Evolutionary conservation across 2,797 vertebrate genomes (phyloP).

Genomic region (Tokudaia muenninki): DNA sequence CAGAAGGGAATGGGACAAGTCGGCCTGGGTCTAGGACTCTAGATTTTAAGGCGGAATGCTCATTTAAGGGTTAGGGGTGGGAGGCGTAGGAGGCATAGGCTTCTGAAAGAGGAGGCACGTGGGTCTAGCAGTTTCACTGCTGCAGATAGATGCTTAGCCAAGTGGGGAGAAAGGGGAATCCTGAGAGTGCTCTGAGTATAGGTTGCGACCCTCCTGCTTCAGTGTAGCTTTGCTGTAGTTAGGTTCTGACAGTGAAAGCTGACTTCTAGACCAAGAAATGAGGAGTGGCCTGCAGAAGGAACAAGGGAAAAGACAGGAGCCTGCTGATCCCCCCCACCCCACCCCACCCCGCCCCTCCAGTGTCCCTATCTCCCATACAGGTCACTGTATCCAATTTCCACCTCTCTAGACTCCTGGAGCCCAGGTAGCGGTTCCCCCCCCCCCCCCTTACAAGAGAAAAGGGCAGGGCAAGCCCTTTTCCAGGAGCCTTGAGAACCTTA

Average conservation of each 20-base stretch:
- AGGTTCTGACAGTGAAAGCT: conserved; percentile 70
- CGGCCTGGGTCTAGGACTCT: not conserved
- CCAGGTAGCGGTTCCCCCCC: no score
- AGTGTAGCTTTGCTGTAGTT: conserved; percentile 51
- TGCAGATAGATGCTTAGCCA: conserved; percentile 11
- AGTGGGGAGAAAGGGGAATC: not conserved
- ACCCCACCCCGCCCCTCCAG: not conserved
- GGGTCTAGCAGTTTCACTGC: not conserved
- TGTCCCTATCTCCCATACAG: not conserved
- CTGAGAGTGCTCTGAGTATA: not conserved
- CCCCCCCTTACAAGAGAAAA: not conserved
- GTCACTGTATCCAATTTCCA: not conserved
- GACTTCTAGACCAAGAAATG: conserved; percentile 64
- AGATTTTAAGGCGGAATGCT: not conserved
- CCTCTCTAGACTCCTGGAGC: not conserved
- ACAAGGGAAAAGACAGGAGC: not conserved
- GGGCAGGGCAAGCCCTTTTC: not conserved
- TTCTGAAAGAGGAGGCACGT: not conserved
- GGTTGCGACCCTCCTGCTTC: not conserved
- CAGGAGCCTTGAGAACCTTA: not conserved
- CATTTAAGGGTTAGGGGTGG: not conserved
- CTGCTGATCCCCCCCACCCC: not conserved
- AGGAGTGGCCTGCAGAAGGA: conserved; percentile 54
- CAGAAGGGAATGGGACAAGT: not conserved
- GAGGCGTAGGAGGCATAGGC: not conserved